Percentiles rank a stretch among this genome's conserved stretches.
Evolutionary conservation across 2,797 vertebrate species (phyloP).

Genomic region (Cirrhinus molitorella): DNA sequence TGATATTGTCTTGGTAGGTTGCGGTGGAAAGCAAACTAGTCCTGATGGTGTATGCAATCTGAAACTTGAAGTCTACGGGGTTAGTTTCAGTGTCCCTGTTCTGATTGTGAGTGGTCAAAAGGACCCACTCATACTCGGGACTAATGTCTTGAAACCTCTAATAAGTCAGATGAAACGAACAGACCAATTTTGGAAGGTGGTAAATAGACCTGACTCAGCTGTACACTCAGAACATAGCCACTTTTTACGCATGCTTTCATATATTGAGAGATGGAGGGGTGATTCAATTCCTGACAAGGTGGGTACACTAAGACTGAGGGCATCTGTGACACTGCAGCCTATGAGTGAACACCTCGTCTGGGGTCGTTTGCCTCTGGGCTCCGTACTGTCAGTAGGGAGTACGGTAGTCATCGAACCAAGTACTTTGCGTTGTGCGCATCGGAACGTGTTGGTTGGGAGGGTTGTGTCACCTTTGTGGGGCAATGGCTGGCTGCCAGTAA

Average conservation of each 20-base stretch:
- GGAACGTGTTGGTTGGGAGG: not conserved
- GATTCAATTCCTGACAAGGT: not conserved
- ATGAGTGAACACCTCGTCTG: not conserved
- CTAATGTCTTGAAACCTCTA: not conserved
- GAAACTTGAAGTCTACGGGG: not conserved
- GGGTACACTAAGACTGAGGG: not conserved
- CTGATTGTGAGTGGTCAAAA: not conserved
- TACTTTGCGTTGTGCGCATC: not conserved
- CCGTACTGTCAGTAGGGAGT: not conserved
- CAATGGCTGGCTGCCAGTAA: not conserved
- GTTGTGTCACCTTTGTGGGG: conserved; percentile 27
- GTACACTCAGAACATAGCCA: not conserved
- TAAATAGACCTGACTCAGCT: not conserved
- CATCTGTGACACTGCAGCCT: not conserved
- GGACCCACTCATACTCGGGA: not conserved
- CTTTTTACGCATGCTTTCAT: not conserved
- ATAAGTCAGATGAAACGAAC: not conserved
- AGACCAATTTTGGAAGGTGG: not conserved
- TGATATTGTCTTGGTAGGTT: conserved; percentile 19
- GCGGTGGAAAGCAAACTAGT: not conserved
- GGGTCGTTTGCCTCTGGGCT: not conserved
- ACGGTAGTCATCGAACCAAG: not conserved
- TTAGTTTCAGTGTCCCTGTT: not conserved
- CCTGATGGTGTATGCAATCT: not conserved
- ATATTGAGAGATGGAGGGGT: not conserved